phyloP scores from a whole-genome alignment of 2,888 invertebrate species.

The Amorpha juglandis region DNA sequence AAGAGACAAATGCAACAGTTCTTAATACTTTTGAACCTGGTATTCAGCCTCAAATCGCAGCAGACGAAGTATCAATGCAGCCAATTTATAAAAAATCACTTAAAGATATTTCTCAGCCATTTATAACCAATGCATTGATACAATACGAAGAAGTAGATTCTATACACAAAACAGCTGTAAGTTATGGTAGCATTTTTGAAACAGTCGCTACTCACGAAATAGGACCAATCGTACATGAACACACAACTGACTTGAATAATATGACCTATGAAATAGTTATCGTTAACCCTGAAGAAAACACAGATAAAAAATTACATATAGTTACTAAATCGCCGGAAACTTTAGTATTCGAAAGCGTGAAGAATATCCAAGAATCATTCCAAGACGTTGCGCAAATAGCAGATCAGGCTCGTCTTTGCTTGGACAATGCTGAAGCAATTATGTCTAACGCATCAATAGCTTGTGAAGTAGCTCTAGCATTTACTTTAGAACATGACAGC shows the following conservation, averaged over 20 bases:
- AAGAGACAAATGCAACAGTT: not conserved
- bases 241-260: not conserved
- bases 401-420: not conserved
- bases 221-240: not conserved
- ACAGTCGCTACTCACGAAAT: not conserved
- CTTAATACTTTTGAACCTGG: not conserved
- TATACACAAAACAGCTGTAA: not conserved
- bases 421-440: not conserved
- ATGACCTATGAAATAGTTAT: not conserved
- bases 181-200: not conserved
- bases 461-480: not conserved
- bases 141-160: not conserved
- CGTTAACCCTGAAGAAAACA: not conserved
- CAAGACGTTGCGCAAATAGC: not conserved
- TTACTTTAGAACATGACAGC: not conserved
- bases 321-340: not conserved
- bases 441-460: not conserved
- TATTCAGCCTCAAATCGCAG: no score
- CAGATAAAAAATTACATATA: not conserved
- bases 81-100: not conserved
- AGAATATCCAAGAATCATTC: not conserved
- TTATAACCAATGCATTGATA: not conserved
- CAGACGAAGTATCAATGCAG: not conserved
- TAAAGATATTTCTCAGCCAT: not conserved
- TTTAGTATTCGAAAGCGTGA: not conserved